Evolutionary conservation across 2,113 vertebrate species (phyloP).

Genomic region (Verasper variegatus): DNA sequence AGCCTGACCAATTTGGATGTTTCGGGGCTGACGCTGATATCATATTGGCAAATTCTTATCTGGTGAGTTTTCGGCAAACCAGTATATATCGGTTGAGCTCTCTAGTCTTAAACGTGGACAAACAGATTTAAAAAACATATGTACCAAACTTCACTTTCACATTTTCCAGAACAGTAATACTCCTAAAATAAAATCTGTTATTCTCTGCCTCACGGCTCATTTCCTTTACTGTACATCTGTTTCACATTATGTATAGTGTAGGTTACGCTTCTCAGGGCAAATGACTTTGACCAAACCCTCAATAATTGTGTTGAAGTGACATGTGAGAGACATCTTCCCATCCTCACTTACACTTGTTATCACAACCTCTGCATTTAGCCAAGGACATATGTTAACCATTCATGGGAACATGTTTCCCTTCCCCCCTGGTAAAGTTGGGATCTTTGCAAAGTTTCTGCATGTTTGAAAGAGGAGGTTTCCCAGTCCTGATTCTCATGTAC

Average conservation of each 20-base stretch:
- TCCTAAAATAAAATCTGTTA: not conserved
- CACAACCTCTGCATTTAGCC: conserved; percentile 31
- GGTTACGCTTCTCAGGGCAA: conserved; percentile 28
- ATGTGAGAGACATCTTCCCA: conserved; percentile 54
- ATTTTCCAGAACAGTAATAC: conserved; percentile 16
- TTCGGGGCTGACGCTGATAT: no score
- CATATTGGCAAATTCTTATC: no score
- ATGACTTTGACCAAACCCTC: conserved; percentile 22
- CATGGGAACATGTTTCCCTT: not conserved
- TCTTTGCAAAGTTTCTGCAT: no score
- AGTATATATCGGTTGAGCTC: no score
- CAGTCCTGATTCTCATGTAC: conserved; percentile 48
- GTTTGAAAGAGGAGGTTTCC: conserved; percentile 43
- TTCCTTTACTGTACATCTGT: conserved; percentile 53
- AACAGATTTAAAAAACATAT: no score
- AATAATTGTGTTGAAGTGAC: conserved; percentile 23
- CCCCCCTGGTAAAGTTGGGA: conserved; percentile 7
- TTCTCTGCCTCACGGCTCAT: conserved; percentile 16
- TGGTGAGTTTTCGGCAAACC: no score
- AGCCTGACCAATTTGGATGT: no score
- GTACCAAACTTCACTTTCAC: conserved; percentile 1
- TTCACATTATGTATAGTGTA: conserved; percentile 28
- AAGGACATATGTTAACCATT: conserved; percentile 35
- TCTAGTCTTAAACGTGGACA: no score
- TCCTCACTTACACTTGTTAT: conserved; percentile 18